Conservation (phyloP, 2,113 vertebrate species). For the Vulpes vulpes region DNA sequence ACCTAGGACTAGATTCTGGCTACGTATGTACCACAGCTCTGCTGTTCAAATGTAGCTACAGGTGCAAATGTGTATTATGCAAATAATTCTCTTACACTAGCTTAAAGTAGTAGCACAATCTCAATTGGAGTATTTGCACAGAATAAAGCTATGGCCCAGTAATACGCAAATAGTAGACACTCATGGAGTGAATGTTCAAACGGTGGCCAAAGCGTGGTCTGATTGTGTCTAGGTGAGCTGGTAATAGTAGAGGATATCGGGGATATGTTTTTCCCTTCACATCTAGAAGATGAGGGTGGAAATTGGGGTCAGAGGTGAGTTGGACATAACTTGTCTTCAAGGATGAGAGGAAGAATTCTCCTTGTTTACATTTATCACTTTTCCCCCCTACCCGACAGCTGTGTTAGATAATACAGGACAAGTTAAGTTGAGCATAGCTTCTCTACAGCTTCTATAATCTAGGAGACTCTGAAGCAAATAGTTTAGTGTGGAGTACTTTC, state of each 20-base stretch:
- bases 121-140: neutral
- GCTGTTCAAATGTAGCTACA: neutral
- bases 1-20: neutral
- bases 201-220: neutral
- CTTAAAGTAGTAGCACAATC: constrained; percentile 1
- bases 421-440: constrained; percentile 10
- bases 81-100: neutral
- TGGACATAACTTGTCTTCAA: neutral
- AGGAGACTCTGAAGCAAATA: neutral
- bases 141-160: neutral
- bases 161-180: neutral
- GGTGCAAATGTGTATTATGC: neutral
- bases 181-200: neutral
- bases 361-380: neutral
- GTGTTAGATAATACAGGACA: neutral
- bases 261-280: neutral
- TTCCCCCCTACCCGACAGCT: neutral
- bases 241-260: neutral
- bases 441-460: neutral
- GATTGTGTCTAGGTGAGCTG: neutral
- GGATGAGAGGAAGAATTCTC: neutral
- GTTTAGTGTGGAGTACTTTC: constrained; percentile 11
- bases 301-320: neutral
- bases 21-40: neutral
- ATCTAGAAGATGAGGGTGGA: neutral